Evolutionary conservation across 2,113 vertebrate species (phyloP), one percentile per base, ranked within the genome.

Genomic region (Dascyllus trimaculatus): DNA sequence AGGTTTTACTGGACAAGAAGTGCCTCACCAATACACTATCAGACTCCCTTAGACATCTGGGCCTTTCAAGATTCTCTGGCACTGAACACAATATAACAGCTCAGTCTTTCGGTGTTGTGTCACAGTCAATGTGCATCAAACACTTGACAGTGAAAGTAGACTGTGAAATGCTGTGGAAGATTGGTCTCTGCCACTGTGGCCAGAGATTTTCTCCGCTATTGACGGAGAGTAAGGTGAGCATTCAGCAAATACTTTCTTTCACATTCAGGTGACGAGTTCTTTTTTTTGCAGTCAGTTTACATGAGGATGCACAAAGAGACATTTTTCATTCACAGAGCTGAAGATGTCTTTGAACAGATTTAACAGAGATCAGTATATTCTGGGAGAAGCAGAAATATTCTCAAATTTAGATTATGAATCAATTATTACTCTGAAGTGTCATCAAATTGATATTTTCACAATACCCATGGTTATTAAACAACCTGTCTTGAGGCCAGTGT

Each of bases 131-230:
- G 45, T 71, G 62, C 38, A 71, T 71, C 56, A 80, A 64, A 62
- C 48, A 38, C 67, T 75, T 78, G 72, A 75, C 65, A 72, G 54
- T 56, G 48, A 48, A 71, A 80, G 62, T 56, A 78, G 67, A 59
- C 8, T 54, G 60, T 45, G 14, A 78, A 69, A 52, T 51, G 63
- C 71, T 52, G 32, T 7, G n/a, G 35, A 38, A 52, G 53, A 65
- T 52, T 59, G 54, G 64, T 72, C 65, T 66, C 64, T 43, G 35
- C 32, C 69, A 46, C 24, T 62, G 21, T 0, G 4, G 46, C 59
- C 24, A 49, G 49, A 61, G 45, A 63, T 51, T 67, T 49, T 3
- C 14, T 49, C 48, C 38, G 17, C 52, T 49, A 58, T 24, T 53
- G 35, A 71, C 11, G 18, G 13, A 56, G 58, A 18, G 75, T 43